Base-by-base conservation (phyloP, 2,113 vertebrate species). In the Willisornis vidua region DNA sequence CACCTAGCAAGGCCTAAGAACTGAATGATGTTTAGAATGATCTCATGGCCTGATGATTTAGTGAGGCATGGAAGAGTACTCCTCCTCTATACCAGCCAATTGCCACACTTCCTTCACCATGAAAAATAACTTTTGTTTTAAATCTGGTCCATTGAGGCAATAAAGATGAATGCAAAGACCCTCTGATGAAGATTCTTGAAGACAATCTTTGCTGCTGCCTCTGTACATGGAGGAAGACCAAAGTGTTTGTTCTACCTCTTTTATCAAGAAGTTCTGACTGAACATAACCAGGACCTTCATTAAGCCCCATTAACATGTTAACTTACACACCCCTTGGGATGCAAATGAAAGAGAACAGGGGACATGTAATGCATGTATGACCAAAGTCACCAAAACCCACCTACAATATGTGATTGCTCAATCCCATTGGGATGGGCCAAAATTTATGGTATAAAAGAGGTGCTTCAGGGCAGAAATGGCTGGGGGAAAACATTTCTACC, bases 351-450 rank as follows among this genome's bases (percentile, higher is more conserved):
- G 22, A 43, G 7, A 58, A 10, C 25, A 16, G 15, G 31, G 25
- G 17, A 49, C 2, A 0, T 22, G 6, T 12, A 22, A 65, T 3
- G 25, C 17, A n/a, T 1, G 0, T 65, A 14, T 43, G 43, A 43
- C 35, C 58, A 8, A 63, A 71, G 35, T 35, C 20, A 31, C 58
- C 25, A 63, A 62, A 55, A 10, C 8, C 4, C 19, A 43, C 6
- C 8, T 41, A 22, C 3, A 65, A 20, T 7, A 18, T 14, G 4
- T 31, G 20, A 51, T 51, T 51, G 14, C 20, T 45, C 22, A 33
- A 16, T 37, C 18, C 57, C 51, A 15, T 8, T 51, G 25, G 7
- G 9, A 26, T 2, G 1, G 22, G 6, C 20, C 76, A 58, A 49
- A 72, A 57, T 49, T 14, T 49, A 35, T 14, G 18, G 17, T 49